These are phyloP conservation scores for Tinea trinotella DNA, from an alignment of 2,888 invertebrate species.

Conservation along the genomic window DNA sequence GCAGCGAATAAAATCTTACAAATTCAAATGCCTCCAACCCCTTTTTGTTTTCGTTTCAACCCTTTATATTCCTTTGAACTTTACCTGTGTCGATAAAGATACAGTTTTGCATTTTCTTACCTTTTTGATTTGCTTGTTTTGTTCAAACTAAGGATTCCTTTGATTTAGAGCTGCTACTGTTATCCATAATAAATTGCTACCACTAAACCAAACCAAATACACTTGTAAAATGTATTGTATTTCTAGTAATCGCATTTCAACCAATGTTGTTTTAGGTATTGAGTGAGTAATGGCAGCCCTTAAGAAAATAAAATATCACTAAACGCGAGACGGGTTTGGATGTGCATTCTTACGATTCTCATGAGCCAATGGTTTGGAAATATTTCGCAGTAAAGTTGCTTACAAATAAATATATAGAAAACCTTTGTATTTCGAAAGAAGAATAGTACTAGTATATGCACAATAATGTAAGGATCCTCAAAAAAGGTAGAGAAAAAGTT, in stretches of 20 bases:
- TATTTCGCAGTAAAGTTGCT: constrained; percentile 21
- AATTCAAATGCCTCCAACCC: neutral
- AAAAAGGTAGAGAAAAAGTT: no score
- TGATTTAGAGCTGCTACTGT: constrained; percentile 28
- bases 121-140: constrained; percentile 51
- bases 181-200: neutral
- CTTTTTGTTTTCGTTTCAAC: constrained; percentile 30
- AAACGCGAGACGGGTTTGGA: constrained; percentile 33
- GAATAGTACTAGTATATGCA: neutral
- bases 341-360: constrained; percentile 52
- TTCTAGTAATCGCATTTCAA: no score
- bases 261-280: neutral
- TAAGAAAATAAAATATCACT: constrained; percentile 52
- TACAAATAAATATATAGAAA: neutral
- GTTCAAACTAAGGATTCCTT: constrained; percentile 50
- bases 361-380: constrained; percentile 51
- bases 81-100: constrained; percentile 40
- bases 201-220: no score
- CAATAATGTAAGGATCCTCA: neutral
- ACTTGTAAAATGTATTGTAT: no score
- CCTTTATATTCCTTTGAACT: constrained; percentile 52
- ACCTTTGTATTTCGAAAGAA: neutral
- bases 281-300: constrained; percentile 19
- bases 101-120: constrained; percentile 53
- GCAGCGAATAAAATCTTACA: constrained; percentile 10